Evolutionary conservation across 2,113 vertebrate genomes (phyloP).

Genomic region (Anas platyrhynchos): DNA sequence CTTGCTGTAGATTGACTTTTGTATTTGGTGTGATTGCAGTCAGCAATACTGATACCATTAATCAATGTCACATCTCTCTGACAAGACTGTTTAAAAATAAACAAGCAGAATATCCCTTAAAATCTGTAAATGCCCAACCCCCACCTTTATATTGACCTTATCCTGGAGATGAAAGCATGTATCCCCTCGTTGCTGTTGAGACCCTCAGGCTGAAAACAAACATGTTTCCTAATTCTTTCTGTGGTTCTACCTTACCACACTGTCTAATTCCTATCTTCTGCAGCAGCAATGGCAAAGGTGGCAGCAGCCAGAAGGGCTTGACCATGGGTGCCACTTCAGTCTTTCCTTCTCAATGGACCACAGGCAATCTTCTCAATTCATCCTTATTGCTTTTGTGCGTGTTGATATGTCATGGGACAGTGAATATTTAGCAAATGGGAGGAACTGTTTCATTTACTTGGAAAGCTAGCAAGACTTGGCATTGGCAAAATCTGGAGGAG

Average conservation of each 20-base stretch:
- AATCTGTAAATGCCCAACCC: background rate
- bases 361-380: background rate
- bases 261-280: background rate
- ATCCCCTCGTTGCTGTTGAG: background rate
- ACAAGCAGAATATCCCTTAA: background rate
- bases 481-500: background rate
- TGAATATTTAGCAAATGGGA: background rate
- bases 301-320: background rate
- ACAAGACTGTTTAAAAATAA: background rate
- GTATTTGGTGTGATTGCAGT: background rate
- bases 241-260: background rate
- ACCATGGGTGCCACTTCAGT: background rate
- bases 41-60: background rate
- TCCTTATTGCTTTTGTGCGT: background rate
- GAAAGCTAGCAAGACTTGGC: background rate
- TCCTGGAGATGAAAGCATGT: background rate
- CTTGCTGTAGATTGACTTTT: background rate
- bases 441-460: background rate
- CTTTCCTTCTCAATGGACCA: background rate
- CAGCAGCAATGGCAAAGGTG: background rate
- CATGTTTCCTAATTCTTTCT: background rate
- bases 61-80: background rate
- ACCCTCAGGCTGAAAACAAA: background rate
- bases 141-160: background rate
- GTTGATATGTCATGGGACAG: fast-evolving